Evolutionary conservation across 2,888 invertebrate genomes (phyloP), one percentile per base, ranked within the genome.

Genomic region (Ophion ventricosus): DNA sequence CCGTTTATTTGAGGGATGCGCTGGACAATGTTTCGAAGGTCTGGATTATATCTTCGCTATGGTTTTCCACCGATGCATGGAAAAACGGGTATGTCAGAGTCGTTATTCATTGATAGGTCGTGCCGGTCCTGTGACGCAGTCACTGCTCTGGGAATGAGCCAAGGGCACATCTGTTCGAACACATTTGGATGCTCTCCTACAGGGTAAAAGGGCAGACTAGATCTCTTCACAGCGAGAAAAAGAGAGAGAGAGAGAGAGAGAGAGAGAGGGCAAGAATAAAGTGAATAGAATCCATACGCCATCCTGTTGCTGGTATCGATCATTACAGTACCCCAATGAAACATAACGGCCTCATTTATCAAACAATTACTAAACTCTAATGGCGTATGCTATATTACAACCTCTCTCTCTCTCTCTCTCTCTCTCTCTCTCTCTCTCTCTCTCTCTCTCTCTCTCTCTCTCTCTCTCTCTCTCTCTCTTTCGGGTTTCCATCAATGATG

Each of bases 301-400:
- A 35, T 72, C 43, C 70, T 40, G 54, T 35, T 59, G 56, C 77
- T 61, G 78, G 61, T 78, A 85, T 80, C 67, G 75, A 83, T 83
- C 86, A 86, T 81, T 80, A 49, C 10, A 67, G 73, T n/a, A 59
- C 76, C 70, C 80, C 49, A 86, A 86, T 85, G 82, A 87, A 83
- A 85, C 70, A 84, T 81, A 82, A 84, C 79, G 82, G 76, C 72
- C 80, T 86, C 84, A 85, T 87, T 86, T 85, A 85, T 87, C 86
- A 87, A 84, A 84, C 74, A 79, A 81, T 83, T 61, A 79, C 66
- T 59, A 72, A 75, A 67, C 72, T 72, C 40, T 23, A 49, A 35
- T 57, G 66, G 67, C 26, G 11, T 40, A 56, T 69, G 43, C 11
- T 43, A 43, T 66, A 40, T 79, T 20, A 57, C 26, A 14, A 66